Evolutionary conservation across 2,113 vertebrate species (phyloP).

Genomic region (Leptocoma aspasia): DNA sequence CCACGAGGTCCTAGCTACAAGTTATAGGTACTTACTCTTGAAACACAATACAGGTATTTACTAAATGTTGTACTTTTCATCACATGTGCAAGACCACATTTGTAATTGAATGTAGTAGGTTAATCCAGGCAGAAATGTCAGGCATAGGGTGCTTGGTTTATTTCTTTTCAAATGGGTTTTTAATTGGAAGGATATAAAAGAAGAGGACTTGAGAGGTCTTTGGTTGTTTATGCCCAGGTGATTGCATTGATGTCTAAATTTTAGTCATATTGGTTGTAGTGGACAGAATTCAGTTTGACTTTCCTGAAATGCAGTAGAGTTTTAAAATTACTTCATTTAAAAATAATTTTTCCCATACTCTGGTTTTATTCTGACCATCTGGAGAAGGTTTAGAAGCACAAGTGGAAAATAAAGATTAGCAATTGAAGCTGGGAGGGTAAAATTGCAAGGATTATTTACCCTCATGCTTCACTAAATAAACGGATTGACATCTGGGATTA

Average conservation of each 20-base stretch:
- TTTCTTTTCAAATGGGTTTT: not conserved
- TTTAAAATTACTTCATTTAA: not conserved
- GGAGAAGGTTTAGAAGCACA: not conserved
- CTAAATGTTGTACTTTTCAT: not conserved
- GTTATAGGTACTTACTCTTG: not conserved
- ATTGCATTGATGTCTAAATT: not conserved
- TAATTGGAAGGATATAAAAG: not conserved
- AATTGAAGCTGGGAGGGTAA: not conserved
- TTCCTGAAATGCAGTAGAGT: not conserved
- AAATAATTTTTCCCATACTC: not conserved
- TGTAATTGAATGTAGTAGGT: not conserved
- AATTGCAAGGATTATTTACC: slow-evolving; percentile 12
- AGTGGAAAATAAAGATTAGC: not conserved
- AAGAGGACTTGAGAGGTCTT: not conserved
- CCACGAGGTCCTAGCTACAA: not conserved
- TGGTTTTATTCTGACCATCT: not conserved
- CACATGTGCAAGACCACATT: not conserved
- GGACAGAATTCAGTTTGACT: not conserved
- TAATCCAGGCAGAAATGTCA: not conserved
- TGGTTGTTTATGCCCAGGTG: not conserved
- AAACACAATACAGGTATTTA: not conserved
- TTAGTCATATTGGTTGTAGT: not conserved
- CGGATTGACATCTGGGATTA: not conserved
- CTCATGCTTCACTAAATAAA: not conserved
- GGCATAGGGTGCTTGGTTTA: not conserved